Base-by-base conservation (phyloP, 2,113 vertebrate genomes). In the Triplophysa dalaica region DNA sequence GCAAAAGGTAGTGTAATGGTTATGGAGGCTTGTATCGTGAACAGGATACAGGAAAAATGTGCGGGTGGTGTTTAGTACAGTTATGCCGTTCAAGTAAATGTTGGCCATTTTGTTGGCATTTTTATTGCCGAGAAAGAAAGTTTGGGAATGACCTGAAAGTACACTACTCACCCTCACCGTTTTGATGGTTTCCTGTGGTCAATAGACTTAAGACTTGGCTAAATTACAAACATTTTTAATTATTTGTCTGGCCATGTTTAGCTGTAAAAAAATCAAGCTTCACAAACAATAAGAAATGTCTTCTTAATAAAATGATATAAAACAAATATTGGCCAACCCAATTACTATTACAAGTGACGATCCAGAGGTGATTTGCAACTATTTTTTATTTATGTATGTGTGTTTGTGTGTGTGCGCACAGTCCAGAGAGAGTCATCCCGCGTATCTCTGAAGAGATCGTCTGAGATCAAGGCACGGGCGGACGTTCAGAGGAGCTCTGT, bases 401-500 rank as follows among this genome's bases (percentile, higher is more conserved):
- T 77, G 24, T 24, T 24, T 24, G 61, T 80, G 21, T 66, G 61
- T 77, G 72, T 80, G 33, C 77, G 19, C 52, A 11, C 82, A 93
- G 93, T 93, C 83, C 89, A 91, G 70, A 89, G 90, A 79, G 90
- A 87, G 85, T 64, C 82, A 1, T 91, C 88, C 4, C 81, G 83
- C 0, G 84, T 89, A 72, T 92, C 90, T 21, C 54, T 88, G 67
- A 89, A 83, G 84, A 92, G 88, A 73, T 90, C 89, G 0, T 41
- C 82, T 10, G 91, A 92, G 70, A 70, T 90, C 48, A 90, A 79
- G 45, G 14, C 79, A 29, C 76, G 75, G 29, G 82, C 84, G n/a
- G 88, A 89, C 17, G 60, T 83, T 72, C 87, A 75, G 81, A 83
- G 81, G 78, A 67, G 83, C 1, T 75, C 89, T 10, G 73, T 77